These are phyloP conservation scores for Andrena praecox DNA, from an alignment of 2,888 invertebrate genomes.

Conservation along the genomic window DNA sequence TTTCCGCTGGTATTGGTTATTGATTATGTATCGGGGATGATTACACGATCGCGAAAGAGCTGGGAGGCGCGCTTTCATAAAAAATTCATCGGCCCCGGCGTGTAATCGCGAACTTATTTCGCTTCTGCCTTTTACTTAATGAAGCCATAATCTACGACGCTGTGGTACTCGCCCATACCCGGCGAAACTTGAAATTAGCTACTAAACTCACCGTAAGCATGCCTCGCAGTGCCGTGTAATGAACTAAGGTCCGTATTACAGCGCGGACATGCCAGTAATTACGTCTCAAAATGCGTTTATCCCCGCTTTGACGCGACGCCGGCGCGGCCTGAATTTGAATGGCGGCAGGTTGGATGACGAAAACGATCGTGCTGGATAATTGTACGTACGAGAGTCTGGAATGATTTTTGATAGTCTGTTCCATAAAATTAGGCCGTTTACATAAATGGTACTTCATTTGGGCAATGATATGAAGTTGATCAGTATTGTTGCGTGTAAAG, in stretches of 20 bases:
- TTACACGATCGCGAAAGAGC: conserved; percentile 53
- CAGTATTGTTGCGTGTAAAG: no score
- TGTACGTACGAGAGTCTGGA: no score
- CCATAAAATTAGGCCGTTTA: no score
- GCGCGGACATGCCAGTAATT: conserved; percentile 46
- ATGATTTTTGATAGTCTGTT: no score
- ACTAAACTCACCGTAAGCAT: conserved; percentile 45
- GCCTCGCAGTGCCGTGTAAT: conserved; percentile 24
- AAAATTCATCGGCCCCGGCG: conserved; percentile 52
- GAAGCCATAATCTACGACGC: conserved; percentile 49
- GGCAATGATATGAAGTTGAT: no score
- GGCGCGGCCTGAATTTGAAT: conserved; percentile 30
- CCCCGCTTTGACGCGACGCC: conserved; percentile 10
- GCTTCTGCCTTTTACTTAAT: conserved; percentile 44
- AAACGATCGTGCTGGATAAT: not conserved
- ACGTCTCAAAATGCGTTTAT: conserved; percentile 14
- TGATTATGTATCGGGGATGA: conserved; percentile 63
- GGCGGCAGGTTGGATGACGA: not conserved
- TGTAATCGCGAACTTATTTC: conserved; percentile 39
- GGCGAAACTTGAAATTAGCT: conserved; percentile 34
- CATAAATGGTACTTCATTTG: no score
- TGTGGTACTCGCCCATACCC: conserved; percentile 25
- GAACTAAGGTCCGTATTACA: conserved; percentile 26
- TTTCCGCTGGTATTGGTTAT: conserved; percentile 59
- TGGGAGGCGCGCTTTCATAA: conserved; percentile 31